Evolutionary conservation across 2,797 vertebrate species (phyloP).

Genomic region (Clarias fuscus): DNA sequence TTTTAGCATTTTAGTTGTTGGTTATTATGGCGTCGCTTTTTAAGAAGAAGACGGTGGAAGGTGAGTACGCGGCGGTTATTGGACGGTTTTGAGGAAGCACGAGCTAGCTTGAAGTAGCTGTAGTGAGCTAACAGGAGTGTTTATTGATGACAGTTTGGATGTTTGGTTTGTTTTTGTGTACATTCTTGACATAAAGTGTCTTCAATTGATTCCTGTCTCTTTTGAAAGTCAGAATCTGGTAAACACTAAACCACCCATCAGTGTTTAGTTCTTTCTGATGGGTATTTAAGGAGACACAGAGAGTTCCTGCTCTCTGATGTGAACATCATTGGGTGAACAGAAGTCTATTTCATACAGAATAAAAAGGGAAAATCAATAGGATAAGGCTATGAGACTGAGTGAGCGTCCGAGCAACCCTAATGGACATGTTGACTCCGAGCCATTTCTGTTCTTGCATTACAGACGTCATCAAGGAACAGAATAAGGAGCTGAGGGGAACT

Average conservation of each 20-base stretch:
- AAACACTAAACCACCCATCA: neutral
- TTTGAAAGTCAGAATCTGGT: neutral
- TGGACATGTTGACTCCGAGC: neutral
- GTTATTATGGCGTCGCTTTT: slow-evolving; percentile 56
- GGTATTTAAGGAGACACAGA: neutral
- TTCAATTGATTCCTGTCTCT: neutral
- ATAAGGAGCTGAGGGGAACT: slow-evolving; percentile 83
- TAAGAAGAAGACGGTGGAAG: slow-evolving; percentile 64
- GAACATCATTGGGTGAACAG: no score
- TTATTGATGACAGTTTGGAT: neutral
- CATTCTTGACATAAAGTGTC: neutral
- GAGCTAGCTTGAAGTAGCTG: neutral
- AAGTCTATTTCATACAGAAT: neutral
- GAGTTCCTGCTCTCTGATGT: neutral
- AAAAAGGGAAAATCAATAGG: neutral
- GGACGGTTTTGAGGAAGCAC: slow-evolving; percentile 15
- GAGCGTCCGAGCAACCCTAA: neutral
- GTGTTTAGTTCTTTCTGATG: neutral
- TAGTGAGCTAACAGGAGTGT: neutral
- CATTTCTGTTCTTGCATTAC: slow-evolving; percentile 13
- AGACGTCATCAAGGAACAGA: slow-evolving; percentile 90
- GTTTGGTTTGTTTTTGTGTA: neutral
- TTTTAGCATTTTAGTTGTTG: slow-evolving; percentile 2
- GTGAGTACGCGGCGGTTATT: slow-evolving; percentile 47
- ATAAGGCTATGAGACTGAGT: neutral